phyloP scores from a whole-genome alignment of 2,113 vertebrate genomes.

The Mixornis gularis region DNA sequence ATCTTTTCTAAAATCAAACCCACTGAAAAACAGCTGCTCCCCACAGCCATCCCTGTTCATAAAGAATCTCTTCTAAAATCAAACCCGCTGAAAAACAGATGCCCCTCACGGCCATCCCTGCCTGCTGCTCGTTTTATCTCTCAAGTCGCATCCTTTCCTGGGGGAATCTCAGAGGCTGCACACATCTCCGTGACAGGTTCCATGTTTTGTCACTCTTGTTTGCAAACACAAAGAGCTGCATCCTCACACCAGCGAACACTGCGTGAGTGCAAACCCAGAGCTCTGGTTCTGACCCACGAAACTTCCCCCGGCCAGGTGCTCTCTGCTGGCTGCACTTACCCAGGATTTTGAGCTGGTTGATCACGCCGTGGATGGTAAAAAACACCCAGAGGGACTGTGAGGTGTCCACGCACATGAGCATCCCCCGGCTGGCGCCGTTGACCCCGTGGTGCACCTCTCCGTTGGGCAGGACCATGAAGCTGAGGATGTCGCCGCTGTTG shows the following conservation, averaged over 20 bases:
- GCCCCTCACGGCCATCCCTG: neutral
- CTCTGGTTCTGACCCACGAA: neutral
- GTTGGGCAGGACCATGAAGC: slow-evolving; percentile 85
- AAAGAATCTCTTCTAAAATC: neutral
- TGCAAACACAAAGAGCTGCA: neutral
- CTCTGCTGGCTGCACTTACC: slow-evolving; percentile 60
- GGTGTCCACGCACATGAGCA: slow-evolving; percentile 93
- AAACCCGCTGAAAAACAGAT: neutral
- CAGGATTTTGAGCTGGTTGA: slow-evolving; percentile 89
- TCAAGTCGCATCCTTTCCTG: neutral
- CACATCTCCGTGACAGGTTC: neutral
- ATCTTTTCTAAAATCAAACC: neutral
- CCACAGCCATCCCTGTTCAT: neutral
- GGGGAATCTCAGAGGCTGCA: neutral
- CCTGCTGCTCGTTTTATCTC: neutral
- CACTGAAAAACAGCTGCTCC: neutral
- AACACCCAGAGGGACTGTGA: slow-evolving; percentile 95
- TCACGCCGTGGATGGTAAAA: slow-evolving; percentile 89
- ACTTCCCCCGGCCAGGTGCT: neutral
- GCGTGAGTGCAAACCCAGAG: neutral
- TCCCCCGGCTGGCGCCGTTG: slow-evolving; percentile 85
- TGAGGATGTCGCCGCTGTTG: slow-evolving; percentile 87
- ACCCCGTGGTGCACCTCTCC: slow-evolving; percentile 92
- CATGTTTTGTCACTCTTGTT: accelerated
- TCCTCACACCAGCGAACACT: neutral